Evolutionary conservation across 92 coral and sea anemone species (phyloP), one percentile per base, ranked within the genome.

Genomic region (Virgularia gustaviana): DNA sequence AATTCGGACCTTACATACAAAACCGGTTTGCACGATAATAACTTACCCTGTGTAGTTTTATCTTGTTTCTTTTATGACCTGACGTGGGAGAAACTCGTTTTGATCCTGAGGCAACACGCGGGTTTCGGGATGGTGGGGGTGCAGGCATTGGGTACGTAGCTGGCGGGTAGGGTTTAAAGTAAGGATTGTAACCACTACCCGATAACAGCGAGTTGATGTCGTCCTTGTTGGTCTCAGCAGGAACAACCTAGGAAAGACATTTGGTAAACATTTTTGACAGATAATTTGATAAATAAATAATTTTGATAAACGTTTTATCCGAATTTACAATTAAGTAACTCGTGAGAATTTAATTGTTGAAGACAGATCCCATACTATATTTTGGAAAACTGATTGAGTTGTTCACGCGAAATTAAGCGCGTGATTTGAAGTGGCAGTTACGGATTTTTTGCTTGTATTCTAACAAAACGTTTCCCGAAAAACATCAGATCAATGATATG

Each of bases 111-210:
- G 84, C 75, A 18, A 30, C 84, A 6, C 88, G 86, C 9, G 92
- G 92, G 0, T 87, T 73, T 35, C 96, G 91, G 54, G 83, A 65
- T 36, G 96, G 92, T 73, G 98, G 98, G 12, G 98, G 98, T 20
- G 87, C 96, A 60, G 98, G 98, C 57, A 88, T 81, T 20, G 98
- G 98, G 58, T 86, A 89, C 22, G 98, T 92, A 22, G 83, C 78
- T 47, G 88, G 75, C 34, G 75, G 96, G 59, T 89, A 87, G 9
- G 88, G 83, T 56, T 87, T 85, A 28, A 78, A 65, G 65, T 92
- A 92, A 0, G 98, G 98, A 25, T 80, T 78, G 42, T 85, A 84
- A 51, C 82, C 89, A 16, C 25, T 68, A 25, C 75, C 75, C 25
- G 75, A 68, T 68, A 68, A 49, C 45, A 68, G 18, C 2, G 75